Conservation (phyloP, 2,113 vertebrate genomes). For the Callipepla squamata region DNA sequence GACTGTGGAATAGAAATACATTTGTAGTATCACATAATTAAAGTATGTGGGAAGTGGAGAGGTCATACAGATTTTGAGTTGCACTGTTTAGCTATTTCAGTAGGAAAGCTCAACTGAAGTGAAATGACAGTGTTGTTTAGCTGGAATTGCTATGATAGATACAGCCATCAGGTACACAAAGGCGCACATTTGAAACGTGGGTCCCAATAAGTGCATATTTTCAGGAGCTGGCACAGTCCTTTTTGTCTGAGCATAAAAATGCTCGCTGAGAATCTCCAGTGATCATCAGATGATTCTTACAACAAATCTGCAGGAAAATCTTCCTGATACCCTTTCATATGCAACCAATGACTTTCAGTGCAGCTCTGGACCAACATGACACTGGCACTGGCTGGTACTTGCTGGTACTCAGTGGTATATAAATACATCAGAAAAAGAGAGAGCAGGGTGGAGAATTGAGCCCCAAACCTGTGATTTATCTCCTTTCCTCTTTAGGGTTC, state of each 20-base stretch:
- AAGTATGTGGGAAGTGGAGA: background rate
- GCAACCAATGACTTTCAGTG: background rate
- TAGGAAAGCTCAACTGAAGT: background rate
- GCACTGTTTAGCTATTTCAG: background rate
- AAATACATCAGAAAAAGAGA: background rate
- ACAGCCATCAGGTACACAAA: background rate
- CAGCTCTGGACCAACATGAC: background rate
- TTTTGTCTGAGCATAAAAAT: background rate
- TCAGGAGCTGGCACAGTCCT: background rate
- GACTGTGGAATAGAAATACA: background rate
- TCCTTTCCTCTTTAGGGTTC: constrained; percentile 77
- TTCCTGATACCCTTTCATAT: background rate
- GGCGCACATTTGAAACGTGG: background rate
- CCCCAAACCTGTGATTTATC: constrained; percentile 1
- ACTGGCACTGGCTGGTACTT: background rate
- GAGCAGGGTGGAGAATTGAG: background rate
- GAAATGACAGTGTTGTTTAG: background rate
- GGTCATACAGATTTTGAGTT: background rate
- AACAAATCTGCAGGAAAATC: background rate
- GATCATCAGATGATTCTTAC: background rate
- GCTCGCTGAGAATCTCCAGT: background rate
- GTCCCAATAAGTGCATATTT: background rate
- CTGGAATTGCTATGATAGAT: background rate
- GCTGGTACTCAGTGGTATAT: background rate
- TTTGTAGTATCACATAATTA: background rate